A percentile compares a stretch with the other conserved stretches of the same genome.
These are phyloP conservation scores for Numida meleagris DNA, from an alignment of 2,113 vertebrate species.

Conservation along the genomic window DNA sequence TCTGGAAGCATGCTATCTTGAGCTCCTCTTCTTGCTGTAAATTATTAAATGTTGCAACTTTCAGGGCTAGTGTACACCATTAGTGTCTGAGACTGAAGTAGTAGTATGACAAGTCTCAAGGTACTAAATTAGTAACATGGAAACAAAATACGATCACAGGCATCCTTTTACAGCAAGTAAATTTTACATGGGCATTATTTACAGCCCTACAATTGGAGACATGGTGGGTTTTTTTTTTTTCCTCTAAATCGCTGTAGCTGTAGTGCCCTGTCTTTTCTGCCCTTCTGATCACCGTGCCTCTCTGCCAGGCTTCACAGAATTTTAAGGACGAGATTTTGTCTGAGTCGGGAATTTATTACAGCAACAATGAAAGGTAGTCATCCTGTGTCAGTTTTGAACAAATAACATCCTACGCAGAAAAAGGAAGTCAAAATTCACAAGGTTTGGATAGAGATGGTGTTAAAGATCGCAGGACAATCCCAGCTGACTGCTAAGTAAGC, in stretches of 20 bases:
- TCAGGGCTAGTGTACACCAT: not conserved
- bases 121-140: constrained; percentile 14
- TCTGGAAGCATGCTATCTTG: not conserved
- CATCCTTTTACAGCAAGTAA: constrained; percentile 61
- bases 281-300: not conserved
- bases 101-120: not conserved
- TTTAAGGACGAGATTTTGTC: not conserved
- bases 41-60: constrained; percentile 54
- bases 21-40: constrained; percentile 36
- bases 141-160: constrained; percentile 64
- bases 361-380: not conserved
- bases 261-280: not conserved
- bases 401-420: not conserved
- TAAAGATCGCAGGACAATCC: not conserved
- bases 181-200: constrained; percentile 57
- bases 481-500: not conserved
- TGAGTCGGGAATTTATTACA: not conserved
- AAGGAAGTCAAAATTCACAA: not conserved
- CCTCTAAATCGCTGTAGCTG: not conserved
- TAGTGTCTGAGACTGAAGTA: not conserved
- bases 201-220: not conserved
- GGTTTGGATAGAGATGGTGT: not conserved
- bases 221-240: not conserved
- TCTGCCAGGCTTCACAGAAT: not conserved
- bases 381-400: not conserved